These are phyloP conservation scores for Acanthosepion pharaonis DNA, from an alignment of 2,888 invertebrate species.

Conservation along the genomic window DNA sequence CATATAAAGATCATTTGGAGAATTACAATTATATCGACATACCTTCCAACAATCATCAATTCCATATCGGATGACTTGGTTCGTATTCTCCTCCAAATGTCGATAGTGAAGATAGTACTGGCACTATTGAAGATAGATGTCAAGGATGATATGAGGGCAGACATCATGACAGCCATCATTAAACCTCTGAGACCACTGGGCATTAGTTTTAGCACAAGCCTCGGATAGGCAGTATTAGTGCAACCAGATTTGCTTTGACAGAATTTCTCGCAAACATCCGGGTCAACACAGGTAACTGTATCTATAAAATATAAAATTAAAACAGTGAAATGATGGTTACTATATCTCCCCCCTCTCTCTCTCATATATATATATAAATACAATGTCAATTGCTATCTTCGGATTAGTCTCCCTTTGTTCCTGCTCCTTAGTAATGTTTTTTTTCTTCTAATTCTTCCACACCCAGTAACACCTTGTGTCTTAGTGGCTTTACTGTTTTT, in stretches of 20 bases:
- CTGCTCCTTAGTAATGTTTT: no score
- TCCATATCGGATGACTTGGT: slow-evolving; percentile 74
- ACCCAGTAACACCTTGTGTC: no score
- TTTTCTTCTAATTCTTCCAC: no score
- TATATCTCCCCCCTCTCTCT: not conserved
- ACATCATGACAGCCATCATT: slow-evolving; percentile 78
- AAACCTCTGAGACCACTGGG: slow-evolving; percentile 76
- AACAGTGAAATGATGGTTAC: not conserved
- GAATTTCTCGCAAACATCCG: slow-evolving; percentile 72
- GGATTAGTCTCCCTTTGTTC: no score
- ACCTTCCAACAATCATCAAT: slow-evolving; percentile 76
- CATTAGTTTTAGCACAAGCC: slow-evolving; percentile 75
- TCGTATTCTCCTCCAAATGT: slow-evolving; percentile 75
- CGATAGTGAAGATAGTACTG: slow-evolving; percentile 77
- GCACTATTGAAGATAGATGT: slow-evolving; percentile 77
- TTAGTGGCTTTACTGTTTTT: no score
- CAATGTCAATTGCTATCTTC: no score
- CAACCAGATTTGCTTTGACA: slow-evolving; percentile 76
- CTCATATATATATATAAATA: no score
- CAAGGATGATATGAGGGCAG: slow-evolving; percentile 76
- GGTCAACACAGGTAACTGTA: slow-evolving; percentile 75
- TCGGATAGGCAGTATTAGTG: slow-evolving; percentile 77
- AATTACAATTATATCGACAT: not conserved
- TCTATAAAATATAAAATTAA: slow-evolving; percentile 64
- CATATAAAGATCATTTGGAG: no score